Percentiles rank a stretch among this genome's conserved stretches.
phyloP scores from a whole-genome alignment of 1,140 invertebrate genomes.

The Pachyrhynchus sulphureomaculatus region DNA sequence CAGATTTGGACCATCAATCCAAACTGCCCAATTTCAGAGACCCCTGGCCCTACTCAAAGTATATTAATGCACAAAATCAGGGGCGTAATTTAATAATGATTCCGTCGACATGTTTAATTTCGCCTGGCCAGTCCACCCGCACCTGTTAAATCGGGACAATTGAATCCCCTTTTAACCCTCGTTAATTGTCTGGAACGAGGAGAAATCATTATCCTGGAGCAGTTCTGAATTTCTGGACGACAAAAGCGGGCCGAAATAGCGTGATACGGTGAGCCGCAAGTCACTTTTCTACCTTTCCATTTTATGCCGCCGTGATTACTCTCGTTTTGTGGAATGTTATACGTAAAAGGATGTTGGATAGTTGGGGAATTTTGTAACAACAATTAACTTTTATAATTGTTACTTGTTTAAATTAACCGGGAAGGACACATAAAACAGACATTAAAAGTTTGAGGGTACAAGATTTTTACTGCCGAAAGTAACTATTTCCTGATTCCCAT shows the following conservation, averaged over 20 bases:
- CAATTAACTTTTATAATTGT: too few species aligned
- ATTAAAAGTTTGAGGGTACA: too few species aligned
- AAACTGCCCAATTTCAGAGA: conserved; percentile 24
- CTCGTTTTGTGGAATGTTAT: too few species aligned
- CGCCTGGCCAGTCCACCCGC: conserved; percentile 44
- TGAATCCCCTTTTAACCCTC: conserved; percentile 51
- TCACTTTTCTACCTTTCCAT: conserved; percentile 24
- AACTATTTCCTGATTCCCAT: too few species aligned
- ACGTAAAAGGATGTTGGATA: too few species aligned
- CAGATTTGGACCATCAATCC: conserved; percentile 29
- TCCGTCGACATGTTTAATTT: conserved; percentile 48
- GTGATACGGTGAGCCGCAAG: conserved; percentile 27
- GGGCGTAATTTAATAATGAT: conserved; percentile 31
- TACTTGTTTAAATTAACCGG: too few species aligned
- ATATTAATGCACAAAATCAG: conserved; percentile 33
- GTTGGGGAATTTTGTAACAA: too few species aligned
- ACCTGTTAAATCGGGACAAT: conserved; percentile 52
- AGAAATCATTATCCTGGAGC: conserved; percentile 50
- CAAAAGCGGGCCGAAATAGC: conserved; percentile 3
- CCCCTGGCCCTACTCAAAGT: conserved; percentile 27
- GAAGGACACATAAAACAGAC: too few species aligned
- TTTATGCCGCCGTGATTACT: too few species aligned
- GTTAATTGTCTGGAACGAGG: conserved; percentile 51
- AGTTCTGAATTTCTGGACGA: conserved; percentile 11
- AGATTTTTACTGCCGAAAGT: too few species aligned